A percentile compares a stretch with the other conserved stretches of the same genome.
phyloP scores from a whole-genome alignment of 2,888 invertebrate genomes.

The Corbicula japonica region DNA sequence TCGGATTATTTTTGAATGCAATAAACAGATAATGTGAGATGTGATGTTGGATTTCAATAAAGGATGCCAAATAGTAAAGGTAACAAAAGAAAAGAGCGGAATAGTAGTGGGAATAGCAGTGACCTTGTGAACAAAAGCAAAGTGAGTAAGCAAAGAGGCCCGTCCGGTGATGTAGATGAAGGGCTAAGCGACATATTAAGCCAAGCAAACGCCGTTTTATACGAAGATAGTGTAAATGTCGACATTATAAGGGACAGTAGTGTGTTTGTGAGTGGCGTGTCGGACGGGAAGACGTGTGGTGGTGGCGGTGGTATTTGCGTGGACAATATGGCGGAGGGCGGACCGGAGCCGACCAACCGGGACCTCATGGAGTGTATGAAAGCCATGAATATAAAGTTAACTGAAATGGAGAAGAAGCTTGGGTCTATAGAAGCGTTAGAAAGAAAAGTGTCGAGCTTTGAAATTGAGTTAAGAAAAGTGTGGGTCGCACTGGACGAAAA shows the following conservation, averaged over 20 bases:
- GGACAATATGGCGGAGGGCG: not conserved
- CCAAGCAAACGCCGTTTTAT: not conserved
- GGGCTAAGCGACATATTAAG: not conserved
- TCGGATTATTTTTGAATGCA: no score
- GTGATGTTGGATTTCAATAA: no score
- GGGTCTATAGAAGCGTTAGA: not conserved
- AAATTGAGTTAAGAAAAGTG: not conserved
- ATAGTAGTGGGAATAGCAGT: no score
- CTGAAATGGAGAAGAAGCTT: not conserved
- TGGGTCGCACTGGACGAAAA: not conserved
- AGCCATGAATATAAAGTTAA: not conserved
- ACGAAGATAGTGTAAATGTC: not conserved
- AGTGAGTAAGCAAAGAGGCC: conserved; percentile 4
- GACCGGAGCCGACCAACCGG: not conserved
- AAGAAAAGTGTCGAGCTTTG: not conserved
- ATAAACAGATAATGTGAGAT: no score
- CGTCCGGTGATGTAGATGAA: not conserved
- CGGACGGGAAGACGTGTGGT: not conserved
- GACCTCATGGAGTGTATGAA: not conserved
- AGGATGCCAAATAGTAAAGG: no score
- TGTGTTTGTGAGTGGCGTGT: not conserved
- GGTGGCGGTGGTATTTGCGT: not conserved
- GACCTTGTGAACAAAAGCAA: no score
- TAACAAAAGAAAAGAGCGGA: no score
- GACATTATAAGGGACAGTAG: not conserved